Evolutionary conservation across 1,140 invertebrate genomes (phyloP), one percentile per base, ranked within the genome.

Genomic region (Stegodyphus dumicola): DNA sequence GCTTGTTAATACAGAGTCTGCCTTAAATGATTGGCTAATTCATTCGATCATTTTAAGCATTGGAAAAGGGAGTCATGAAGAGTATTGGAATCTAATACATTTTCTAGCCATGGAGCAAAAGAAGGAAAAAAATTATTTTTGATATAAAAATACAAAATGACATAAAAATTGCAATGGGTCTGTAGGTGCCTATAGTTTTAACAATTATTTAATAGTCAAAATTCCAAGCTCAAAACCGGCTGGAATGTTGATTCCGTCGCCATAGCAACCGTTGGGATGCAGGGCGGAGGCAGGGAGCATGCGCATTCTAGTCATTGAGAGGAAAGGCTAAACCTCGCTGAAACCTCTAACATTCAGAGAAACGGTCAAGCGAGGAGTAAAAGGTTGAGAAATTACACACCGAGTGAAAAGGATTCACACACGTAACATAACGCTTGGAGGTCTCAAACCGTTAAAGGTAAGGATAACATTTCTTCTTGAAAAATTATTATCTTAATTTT

Each of bases 261-360:
- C 65, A 67, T 67, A 18, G 65, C 65, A 67, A 67, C 6, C 11
- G 13, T 18, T 67, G 10, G 65, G 65, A 67, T 67, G 65, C 65
- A 67, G 65, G 65, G 65, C 65, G 65, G 65, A 67, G 65, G 65
- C 65, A 18, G 2, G 7, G 17, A 7, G 17, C 65, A 67, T 13
- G 65, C 65, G 65, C 65, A 67, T 7, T 60, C 56, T 5, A 33
- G 33, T 60, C 56, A 9, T 60, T 15, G 56, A 60, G 17, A 7
- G 65, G n/a, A 67, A 67, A 17, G 65, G 15, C 17, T 15, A 67
- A 67, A 67, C 65, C 65, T 67, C 65, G 65, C 13, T 2, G n/a
- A 67, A 67, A 18, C 65, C 65, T 67, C 65, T 67, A 67, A 67
- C 17, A 67, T 67, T 67, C 65, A 67, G 65, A 67, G 15, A 18